Conservation (phyloP, 2,888 invertebrate species). For the Euplagia quadripunctaria region DNA sequence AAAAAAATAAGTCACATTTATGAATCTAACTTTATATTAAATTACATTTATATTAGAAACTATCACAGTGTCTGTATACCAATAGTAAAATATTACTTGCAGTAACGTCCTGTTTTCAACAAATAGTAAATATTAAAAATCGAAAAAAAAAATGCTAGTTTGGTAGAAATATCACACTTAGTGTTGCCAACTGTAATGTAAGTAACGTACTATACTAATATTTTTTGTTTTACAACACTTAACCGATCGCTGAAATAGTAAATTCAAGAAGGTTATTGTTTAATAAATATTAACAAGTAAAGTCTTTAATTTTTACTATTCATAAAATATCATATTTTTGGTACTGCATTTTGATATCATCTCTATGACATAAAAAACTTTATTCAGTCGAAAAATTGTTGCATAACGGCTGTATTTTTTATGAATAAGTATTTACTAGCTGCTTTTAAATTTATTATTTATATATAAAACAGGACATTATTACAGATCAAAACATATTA, state of each 20-base stretch:
- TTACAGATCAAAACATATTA: conserved; percentile 20
- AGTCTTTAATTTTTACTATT: no score
- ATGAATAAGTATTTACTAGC: no score
- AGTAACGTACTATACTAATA: not conserved
- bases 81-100: conserved; percentile 37
- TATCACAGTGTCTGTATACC: conserved; percentile 78
- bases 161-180: not conserved
- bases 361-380: no score
- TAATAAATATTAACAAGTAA: no score
- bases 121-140: no score
- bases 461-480: conserved; percentile 17
- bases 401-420: no score
- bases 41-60: conserved; percentile 53
- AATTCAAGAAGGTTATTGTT: not conserved
- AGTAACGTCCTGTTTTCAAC: conserved; percentile 15
- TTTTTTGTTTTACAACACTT: not conserved
- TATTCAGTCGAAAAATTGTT: no score
- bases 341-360: no score
- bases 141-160: no score
- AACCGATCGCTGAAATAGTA: not conserved
- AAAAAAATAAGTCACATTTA: conserved; percentile 17
- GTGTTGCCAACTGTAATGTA: not conserved
- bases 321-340: not conserved
- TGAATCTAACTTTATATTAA: conserved; percentile 28
- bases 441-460: not conserved